Evolutionary conservation across 2,888 invertebrate genomes (phyloP).

Genomic region (Ectemnius cavifrons): DNA sequence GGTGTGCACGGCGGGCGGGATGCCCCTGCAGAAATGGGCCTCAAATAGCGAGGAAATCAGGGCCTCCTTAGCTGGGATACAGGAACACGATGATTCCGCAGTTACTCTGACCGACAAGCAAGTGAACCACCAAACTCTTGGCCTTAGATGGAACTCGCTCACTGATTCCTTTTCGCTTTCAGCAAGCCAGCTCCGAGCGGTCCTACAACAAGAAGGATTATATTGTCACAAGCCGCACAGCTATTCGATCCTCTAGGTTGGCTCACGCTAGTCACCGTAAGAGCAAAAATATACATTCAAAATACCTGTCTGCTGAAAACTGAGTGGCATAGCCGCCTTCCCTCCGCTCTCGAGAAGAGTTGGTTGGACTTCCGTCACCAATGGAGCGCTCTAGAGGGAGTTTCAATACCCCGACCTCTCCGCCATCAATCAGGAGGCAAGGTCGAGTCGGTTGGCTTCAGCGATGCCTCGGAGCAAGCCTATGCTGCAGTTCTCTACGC

Average conservation of each 20-base stretch:
- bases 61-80: no score
- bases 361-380: neutral
- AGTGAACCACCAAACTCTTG: slow-evolving; percentile 19
- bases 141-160: slow-evolving; percentile 1
- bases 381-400: neutral
- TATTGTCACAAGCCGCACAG: slow-evolving; percentile 7
- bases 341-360: neutral
- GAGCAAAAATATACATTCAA: slow-evolving; percentile 20
- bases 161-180: no score
- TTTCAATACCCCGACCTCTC: neutral
- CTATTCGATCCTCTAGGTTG: slow-evolving; percentile 23
- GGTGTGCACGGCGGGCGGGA: no score
- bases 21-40: no score
- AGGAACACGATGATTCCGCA: no score
- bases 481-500: no score
- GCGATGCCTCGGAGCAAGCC: slow-evolving; percentile 14
- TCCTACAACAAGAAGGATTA: slow-evolving; percentile 12
- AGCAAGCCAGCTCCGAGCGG: neutral
- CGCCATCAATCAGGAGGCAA: no score
- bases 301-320: neutral
- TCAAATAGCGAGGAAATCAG: no score
- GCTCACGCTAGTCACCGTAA: no score
- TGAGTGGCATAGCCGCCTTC: slow-evolving; percentile 19
- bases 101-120: no score
- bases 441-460: neutral